Percentiles rank a stretch among this genome's conserved stretches.
Evolutionary conservation across 2,888 invertebrate genomes (phyloP).

Genomic region (Scaeva pyrastri): DNA sequence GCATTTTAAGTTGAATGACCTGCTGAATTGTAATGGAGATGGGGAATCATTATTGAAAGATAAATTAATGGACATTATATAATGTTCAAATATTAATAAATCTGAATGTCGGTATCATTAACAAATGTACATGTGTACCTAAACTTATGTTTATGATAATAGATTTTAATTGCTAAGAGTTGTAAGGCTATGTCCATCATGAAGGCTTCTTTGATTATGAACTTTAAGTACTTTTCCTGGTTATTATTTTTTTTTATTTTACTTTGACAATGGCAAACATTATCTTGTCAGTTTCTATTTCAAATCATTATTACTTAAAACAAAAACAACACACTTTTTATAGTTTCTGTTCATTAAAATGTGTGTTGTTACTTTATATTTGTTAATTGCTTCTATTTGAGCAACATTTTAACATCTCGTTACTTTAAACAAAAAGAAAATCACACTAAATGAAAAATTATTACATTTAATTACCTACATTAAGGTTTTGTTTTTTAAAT

Average conservation of each 20-base stretch:
- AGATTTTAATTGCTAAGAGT: background rate
- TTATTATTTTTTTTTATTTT: background rate
- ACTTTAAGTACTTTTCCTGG: background rate
- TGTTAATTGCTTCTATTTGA: slow-evolving; percentile 22
- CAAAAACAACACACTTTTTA: too few species aligned
- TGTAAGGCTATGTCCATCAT: background rate
- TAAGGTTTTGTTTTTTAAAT: slow-evolving; percentile 10
- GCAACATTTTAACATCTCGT: slow-evolving; percentile 10
- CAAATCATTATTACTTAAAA: background rate
- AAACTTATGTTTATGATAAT: too few species aligned
- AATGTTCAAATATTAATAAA: too few species aligned
- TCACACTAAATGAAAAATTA: background rate
- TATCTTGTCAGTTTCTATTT: slow-evolving; percentile 21
- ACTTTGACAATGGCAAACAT: background rate
- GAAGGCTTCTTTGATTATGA: slow-evolving; percentile 17
- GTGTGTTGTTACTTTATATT: background rate
- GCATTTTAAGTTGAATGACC: too few species aligned
- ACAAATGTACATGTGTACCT: too few species aligned
- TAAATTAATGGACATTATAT: too few species aligned
- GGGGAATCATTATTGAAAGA: too few species aligned
- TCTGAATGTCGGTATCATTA: too few species aligned
- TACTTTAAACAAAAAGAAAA: background rate
- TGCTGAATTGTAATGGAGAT: too few species aligned
- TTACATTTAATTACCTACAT: slow-evolving; percentile 12
- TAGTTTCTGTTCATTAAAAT: background rate